phyloP scores from a whole-genome alignment of 2,888 invertebrate genomes.

The Agrochola litura region DNA sequence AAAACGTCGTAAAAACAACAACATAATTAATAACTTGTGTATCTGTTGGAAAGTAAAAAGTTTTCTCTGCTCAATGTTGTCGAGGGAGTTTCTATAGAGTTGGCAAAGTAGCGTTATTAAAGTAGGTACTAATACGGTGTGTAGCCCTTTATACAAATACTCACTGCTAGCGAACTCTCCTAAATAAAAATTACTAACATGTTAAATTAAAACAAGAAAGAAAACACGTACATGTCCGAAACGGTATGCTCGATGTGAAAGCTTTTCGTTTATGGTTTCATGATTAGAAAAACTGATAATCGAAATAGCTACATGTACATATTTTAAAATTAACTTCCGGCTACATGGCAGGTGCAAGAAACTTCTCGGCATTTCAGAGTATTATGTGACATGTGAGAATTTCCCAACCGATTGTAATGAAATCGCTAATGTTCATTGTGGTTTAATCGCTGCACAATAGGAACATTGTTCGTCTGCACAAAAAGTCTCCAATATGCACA shows the following conservation, averaged over 20 bases:
- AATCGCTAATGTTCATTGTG: constrained; percentile 83
- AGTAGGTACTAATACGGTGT: background rate
- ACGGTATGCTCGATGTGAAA: background rate
- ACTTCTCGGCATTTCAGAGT: constrained; percentile 61
- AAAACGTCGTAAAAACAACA: constrained; percentile 13
- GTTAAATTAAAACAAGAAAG: background rate
- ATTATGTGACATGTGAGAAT: constrained; percentile 83
- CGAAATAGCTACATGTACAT: background rate
- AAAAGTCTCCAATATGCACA: constrained; percentile 65
- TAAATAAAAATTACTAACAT: background rate
- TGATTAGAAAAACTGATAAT: constrained; percentile 19
- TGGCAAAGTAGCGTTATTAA: background rate
- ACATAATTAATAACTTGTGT: constrained; percentile 4
- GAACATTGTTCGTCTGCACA: constrained; percentile 79
- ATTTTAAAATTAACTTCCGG: constrained; percentile 50
- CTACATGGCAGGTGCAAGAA: constrained; percentile 74
- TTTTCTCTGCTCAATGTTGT: background rate
- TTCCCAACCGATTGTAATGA: constrained; percentile 84
- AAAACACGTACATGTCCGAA: background rate
- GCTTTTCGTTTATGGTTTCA: constrained; percentile 9
- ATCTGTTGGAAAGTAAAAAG: constrained; percentile 11
- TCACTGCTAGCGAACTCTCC: background rate
- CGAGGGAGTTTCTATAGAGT: background rate
- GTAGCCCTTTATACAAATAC: background rate
- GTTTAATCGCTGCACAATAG: constrained; percentile 83